phyloP scores from a whole-genome alignment of 1,140 invertebrate genomes.

The Mylabris phalerata region DNA sequence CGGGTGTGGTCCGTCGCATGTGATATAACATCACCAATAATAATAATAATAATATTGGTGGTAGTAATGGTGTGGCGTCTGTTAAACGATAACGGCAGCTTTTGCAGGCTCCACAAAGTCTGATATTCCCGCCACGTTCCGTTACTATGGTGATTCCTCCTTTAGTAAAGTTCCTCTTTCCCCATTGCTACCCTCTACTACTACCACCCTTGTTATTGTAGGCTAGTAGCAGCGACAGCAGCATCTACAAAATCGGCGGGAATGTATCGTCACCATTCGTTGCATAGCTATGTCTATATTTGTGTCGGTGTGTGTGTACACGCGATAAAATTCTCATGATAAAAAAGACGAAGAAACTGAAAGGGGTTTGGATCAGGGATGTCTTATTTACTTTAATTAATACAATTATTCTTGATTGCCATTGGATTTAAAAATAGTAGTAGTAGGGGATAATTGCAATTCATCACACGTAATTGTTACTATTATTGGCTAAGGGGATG shows the following conservation, averaged over 20 bases:
- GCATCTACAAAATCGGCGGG: slow-evolving; percentile 2
- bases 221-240: background rate
- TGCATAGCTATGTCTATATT: background rate
- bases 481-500: too few relatives aligned
- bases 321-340: background rate
- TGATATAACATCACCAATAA: too few relatives aligned
- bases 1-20: too few relatives aligned
- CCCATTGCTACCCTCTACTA: background rate
- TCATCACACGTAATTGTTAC: too few relatives aligned
- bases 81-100: slow-evolving; percentile 4
- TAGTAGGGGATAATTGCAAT: too few relatives aligned
- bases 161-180: slow-evolving; percentile 5
- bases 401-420: too few relatives aligned
- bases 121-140: slow-evolving; percentile 24
- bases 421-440: too few relatives aligned
- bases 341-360: too few relatives aligned
- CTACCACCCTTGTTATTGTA: background rate
- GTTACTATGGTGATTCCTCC: slow-evolving; percentile 19
- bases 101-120: slow-evolving; percentile 20
- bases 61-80: background rate
- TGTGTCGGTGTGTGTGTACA: background rate
- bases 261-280: background rate
- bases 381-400: too few relatives aligned
- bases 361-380: too few relatives aligned
- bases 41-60: too few relatives aligned